Conservation (phyloP, 2,888 invertebrate species). For the Oscheius sp. region DNA sequence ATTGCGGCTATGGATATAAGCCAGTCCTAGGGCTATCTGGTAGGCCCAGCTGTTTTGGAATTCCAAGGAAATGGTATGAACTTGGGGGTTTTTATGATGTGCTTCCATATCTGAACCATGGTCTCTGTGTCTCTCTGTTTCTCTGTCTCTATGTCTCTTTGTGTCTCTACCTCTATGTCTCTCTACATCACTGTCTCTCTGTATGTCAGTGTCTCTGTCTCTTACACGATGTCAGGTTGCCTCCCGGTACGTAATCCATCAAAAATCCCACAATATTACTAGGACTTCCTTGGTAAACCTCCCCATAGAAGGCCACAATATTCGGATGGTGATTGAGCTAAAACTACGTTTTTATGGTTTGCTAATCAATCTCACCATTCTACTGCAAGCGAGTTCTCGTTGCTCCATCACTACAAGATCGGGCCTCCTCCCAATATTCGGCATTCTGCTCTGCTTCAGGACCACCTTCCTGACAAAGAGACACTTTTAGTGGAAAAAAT, state of each 20-base stretch:
- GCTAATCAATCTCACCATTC: background rate
- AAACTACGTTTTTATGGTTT: background rate
- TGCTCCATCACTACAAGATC: no score
- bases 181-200: no score
- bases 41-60: background rate
- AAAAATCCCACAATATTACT: background rate
- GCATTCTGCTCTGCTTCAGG: no score
- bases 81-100: background rate
- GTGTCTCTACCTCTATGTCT: background rate
- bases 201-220: no score
- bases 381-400: no score
- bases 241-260: background rate
- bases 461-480: no score
- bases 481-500: no score
- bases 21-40: background rate
- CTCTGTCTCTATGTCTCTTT: background rate
- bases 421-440: no score
- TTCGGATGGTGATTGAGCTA: constrained; percentile 12
- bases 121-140: no score
- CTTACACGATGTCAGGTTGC: background rate
- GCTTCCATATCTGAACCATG: no score
- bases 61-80: background rate
- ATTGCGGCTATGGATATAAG: background rate
- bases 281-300: background rate
- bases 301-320: background rate